Base-by-base conservation (phyloP, 2,797 vertebrate species). In the Anguilla anguilla region DNA sequence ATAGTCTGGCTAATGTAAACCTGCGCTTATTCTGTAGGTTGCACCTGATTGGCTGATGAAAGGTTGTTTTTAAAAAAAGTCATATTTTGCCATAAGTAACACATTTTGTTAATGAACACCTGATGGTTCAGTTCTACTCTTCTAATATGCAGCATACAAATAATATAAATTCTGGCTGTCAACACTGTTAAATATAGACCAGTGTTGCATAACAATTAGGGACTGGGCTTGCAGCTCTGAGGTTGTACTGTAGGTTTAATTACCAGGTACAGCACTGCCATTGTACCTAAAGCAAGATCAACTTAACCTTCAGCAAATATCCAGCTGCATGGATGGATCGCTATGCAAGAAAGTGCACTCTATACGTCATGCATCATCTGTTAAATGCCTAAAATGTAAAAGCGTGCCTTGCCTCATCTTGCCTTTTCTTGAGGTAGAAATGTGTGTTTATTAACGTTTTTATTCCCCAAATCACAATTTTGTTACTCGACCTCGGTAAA, bases 401-500 rank as follows among this genome's bases (percentile, higher is more conserved):
- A 15, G 31, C 35, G 10, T 2, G 72, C 39, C 51, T 6, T 10
- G 0, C 17, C 35, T 17, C 51, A 39, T 49, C 59, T 74, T 22
- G 61, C 46, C 61, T 51, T 64, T 84, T 74, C 25, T 83, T 64
- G 39, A 89, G 83, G 81, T 67, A 28, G 53, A 81, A 82, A 57
- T 72, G 28, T 46, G 55, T 46, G 49, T 28, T 86, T 64, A 59
- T 81, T 87, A 25, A 51, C 4, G 51, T 43, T 74, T 86, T 85
- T 72, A 69, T 82, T 81, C 69, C 85, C 86, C 86, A 87, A 84
- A 74, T 90, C 87, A 67, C 86, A 89, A 87, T 85, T 89, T 86
- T 85, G 59, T 31, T 19, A 74, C 57, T 59, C 57, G 39, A 88
- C 86, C 77, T 31, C 22, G 57, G 35, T 79, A 43, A 35, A 79